Percentiles rank a stretch among this genome's conserved stretches.
These are phyloP conservation scores for Galagoides demidoff DNA, from an alignment of 2,797 vertebrate genomes.

Conservation along the genomic window DNA sequence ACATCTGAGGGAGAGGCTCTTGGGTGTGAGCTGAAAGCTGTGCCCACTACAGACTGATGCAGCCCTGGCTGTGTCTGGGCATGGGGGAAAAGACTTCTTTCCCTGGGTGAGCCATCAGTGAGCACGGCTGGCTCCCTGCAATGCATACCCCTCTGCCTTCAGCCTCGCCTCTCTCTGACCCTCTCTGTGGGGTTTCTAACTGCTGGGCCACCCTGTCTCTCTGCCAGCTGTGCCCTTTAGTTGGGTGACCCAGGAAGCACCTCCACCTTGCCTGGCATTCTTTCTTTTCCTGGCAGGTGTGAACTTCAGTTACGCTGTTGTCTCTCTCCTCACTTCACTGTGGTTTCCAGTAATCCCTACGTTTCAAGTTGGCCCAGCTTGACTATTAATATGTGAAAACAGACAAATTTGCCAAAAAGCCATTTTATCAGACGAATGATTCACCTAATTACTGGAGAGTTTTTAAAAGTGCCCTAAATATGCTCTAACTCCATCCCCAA, in stretches of 20 bases:
- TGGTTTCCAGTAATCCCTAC: constrained; percentile 5
- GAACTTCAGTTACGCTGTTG: not conserved
- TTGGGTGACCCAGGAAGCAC: not conserved
- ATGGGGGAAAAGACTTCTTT: not conserved
- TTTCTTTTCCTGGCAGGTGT: not conserved
- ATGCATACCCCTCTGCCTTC: not conserved
- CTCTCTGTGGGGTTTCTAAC: not conserved
- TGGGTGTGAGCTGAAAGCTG: not conserved
- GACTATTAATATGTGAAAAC: not conserved
- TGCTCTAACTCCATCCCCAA: not conserved
- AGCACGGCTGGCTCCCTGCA: not conserved
- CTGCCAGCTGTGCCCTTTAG: not conserved
- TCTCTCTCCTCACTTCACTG: not conserved
- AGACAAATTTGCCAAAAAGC: constrained; percentile 2
- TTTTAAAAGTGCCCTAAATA: not conserved
- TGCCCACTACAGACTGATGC: not conserved
- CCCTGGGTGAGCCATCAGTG: not conserved
- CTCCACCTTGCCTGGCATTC: not conserved
- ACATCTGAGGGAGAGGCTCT: not conserved
- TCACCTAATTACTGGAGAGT: not conserved
- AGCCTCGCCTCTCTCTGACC: not conserved
- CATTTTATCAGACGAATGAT: constrained; percentile 13
- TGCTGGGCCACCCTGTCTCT: accelerated
- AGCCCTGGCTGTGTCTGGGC: not conserved
- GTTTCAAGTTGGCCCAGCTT: not conserved